These are phyloP conservation scores for Alces alces DNA, from an alignment of 2,113 vertebrate genomes.

Conservation along the genomic window DNA sequence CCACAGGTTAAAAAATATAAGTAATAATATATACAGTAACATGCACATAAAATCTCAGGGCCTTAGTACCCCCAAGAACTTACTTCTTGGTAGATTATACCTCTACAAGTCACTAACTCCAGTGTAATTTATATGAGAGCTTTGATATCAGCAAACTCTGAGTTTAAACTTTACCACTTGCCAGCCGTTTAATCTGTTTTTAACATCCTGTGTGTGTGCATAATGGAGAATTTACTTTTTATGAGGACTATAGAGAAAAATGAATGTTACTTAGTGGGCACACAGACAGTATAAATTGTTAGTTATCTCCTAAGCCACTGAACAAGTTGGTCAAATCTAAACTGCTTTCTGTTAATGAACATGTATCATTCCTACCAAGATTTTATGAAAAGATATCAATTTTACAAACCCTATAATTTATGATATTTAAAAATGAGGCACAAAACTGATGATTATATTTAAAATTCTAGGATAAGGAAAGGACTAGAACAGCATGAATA, in stretches of 20 bases:
- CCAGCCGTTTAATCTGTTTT: neutral
- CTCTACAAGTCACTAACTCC: neutral
- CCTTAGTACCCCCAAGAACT: neutral
- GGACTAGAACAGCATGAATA: neutral
- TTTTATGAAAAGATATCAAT: neutral
- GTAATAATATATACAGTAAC: constrained; percentile 4
- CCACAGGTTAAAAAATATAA: constrained; percentile 15
- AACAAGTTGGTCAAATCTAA: neutral
- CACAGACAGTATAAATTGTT: neutral
- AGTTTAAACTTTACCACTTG: neutral
- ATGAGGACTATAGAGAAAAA: neutral
- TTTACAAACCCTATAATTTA: neutral
- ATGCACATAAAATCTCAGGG: neutral
- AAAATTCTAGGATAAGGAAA: neutral
- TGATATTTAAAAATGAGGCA: neutral
- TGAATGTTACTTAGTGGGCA: neutral
- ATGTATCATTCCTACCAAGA: neutral
- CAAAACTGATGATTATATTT: neutral
- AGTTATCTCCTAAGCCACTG: neutral
- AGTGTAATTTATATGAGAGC: neutral
- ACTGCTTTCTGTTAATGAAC: neutral
- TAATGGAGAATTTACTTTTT: neutral
- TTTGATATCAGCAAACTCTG: neutral
- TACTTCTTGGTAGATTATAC: neutral
- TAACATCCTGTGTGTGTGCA: neutral